These are phyloP conservation scores for Heliothis virescens DNA, from an alignment of 1,140 invertebrate species.

Conservation along the genomic window DNA sequence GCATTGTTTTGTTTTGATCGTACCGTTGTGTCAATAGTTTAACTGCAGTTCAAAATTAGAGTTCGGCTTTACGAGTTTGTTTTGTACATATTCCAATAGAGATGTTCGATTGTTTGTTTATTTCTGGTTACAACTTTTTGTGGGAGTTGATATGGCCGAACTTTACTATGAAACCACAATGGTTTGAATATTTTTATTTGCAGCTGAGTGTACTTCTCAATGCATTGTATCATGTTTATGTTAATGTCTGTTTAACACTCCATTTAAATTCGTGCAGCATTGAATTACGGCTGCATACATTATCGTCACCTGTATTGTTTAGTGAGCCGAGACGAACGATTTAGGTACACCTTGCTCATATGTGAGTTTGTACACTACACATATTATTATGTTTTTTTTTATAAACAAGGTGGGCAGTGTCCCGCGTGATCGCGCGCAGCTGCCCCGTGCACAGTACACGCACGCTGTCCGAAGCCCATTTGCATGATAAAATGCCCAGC, in stretches of 20 bases:
- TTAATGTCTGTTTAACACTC: background rate
- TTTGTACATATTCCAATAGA: conserved; percentile 4
- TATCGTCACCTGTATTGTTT: conserved; percentile 7
- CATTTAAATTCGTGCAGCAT: background rate
- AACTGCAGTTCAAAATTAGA: conserved; percentile 18
- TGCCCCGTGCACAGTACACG: background rate
- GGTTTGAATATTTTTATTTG: too few species aligned
- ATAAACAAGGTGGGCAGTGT: background rate
- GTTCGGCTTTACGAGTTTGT: conserved; percentile 21
- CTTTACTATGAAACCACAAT: too few species aligned
- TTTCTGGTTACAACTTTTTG: conserved; percentile 13
- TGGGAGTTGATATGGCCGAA: background rate
- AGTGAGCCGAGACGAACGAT: conserved; percentile 20
- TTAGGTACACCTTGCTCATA: conserved; percentile 1
- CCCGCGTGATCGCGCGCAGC: conserved; percentile 19
- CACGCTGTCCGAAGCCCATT: conserved; percentile 9
- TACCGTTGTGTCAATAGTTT: conserved; percentile 22
- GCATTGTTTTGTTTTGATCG: conserved; percentile 34
- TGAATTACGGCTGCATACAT: background rate
- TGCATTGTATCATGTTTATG: background rate
- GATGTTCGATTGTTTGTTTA: conserved; percentile 24
- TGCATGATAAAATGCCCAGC: conserved; percentile 29
- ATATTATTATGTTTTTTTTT: background rate
- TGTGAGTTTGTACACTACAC: background rate
- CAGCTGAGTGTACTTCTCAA: too few species aligned